These are phyloP conservation scores for Cephus nigrinus DNA, from an alignment of 2,888 invertebrate genomes.

Conservation along the genomic window DNA sequence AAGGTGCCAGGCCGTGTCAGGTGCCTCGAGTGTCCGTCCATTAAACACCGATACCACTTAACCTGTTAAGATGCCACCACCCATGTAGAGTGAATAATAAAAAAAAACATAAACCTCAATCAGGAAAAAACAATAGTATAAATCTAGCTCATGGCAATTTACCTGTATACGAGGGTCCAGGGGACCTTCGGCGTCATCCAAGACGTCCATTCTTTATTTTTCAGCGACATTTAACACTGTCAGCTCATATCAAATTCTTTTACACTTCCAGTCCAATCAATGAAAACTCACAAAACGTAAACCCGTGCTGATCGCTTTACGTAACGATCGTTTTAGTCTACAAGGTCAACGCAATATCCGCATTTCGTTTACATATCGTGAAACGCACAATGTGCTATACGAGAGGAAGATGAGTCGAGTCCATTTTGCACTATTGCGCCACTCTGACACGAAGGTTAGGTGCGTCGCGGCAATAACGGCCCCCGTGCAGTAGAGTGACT, in stretches of 20 bases:
- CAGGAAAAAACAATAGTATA: neutral
- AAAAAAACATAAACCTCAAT: neutral
- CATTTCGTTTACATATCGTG: neutral
- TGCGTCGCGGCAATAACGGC: neutral
- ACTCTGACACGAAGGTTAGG: neutral
- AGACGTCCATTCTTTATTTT: slow-evolving; percentile 57
- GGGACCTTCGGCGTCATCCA: slow-evolving; percentile 64
- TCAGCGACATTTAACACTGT: slow-evolving; percentile 52
- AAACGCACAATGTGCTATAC: slow-evolving; percentile 8
- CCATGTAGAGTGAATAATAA: neutral
- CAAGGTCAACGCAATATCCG: neutral
- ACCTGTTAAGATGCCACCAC: slow-evolving; percentile 24
- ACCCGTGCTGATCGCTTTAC: neutral
- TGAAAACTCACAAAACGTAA: neutral
- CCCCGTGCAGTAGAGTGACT: neutral
- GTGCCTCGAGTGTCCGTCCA: slow-evolving; percentile 26
- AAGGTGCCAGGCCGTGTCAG: slow-evolving; percentile 57
- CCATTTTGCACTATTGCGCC: slow-evolving; percentile 36
- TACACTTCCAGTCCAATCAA: neutral
- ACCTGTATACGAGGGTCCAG: slow-evolving; percentile 70
- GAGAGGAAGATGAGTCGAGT: slow-evolving; percentile 39
- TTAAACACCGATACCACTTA: slow-evolving; percentile 31
- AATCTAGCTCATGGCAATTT: slow-evolving; percentile 14
- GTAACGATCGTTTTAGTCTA: neutral
- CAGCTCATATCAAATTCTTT: slow-evolving; percentile 35